A percentile compares a stretch with the other conserved stretches of the same genome.
Conservation (phyloP, 1,140 invertebrate species). For the Dysdera silvatica region DNA sequence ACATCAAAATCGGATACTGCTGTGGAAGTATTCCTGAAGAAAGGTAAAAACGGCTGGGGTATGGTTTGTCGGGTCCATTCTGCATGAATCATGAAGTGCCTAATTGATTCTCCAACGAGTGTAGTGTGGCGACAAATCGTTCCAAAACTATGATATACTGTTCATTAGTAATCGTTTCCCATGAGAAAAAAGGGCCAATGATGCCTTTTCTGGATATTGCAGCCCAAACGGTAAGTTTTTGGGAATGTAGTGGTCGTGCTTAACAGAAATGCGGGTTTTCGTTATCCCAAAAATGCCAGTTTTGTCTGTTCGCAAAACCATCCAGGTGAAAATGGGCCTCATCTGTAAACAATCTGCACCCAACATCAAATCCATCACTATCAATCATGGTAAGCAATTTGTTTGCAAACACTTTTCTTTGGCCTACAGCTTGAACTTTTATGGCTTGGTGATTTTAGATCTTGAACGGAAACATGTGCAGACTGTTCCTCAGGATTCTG, state of each 20-base stretch:
- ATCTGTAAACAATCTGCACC: slow-evolving; percentile 1
- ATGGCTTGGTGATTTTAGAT: no score
- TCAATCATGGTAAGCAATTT: neutral
- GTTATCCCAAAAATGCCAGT: neutral
- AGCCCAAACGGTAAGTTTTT: slow-evolving; percentile 8
- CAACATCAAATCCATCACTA: neutral
- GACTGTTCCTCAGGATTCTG: neutral
- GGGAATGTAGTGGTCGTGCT: neutral
- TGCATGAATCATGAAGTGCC: no score
- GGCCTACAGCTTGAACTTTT: neutral
- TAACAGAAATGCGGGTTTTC: neutral
- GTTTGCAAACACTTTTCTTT: neutral
- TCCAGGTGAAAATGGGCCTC: slow-evolving; percentile 10
- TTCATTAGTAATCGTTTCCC: neutral
- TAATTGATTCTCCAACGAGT: neutral
- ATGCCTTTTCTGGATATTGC: neutral
- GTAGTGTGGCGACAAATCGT: neutral
- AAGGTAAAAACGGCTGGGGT: no score
- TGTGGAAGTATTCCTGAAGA: no score
- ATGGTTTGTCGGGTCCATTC: no score
- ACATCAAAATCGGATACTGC: no score
- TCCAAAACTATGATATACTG: neutral
- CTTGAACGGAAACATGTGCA: neutral
- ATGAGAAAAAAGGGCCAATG: slow-evolving; percentile 12
- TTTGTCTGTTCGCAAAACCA: neutral